These are phyloP conservation scores for Nylanderia fulva DNA, from an alignment of 1,140 invertebrate genomes.

Conservation along the genomic window DNA sequence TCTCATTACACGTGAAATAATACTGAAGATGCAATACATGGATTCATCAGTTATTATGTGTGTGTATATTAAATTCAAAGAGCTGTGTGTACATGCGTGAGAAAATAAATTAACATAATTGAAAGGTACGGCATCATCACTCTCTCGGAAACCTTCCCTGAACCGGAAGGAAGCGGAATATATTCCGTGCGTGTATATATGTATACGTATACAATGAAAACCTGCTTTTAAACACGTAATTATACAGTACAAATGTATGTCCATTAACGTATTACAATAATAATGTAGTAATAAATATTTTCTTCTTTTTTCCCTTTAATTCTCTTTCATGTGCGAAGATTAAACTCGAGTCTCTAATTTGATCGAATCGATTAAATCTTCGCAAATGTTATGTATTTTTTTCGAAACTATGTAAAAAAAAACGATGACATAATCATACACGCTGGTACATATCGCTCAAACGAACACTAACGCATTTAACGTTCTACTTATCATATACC, in stretches of 20 bases:
- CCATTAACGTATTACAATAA: constrained; percentile 77
- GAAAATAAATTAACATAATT: constrained; percentile 68
- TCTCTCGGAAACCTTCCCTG: background rate
- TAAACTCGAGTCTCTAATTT: constrained; percentile 13
- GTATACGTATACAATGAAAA: too few relatives aligned
- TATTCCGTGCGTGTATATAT: background rate
- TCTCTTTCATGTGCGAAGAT: constrained; percentile 69
- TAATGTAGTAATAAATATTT: constrained; percentile 76
- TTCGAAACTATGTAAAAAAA: constrained; percentile 11
- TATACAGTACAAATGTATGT: constrained; percentile 68
- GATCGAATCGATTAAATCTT: background rate
- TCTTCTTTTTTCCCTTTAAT: background rate
- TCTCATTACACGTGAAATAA: constrained; percentile 74
- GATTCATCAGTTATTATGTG: constrained; percentile 51
- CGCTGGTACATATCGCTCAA: constrained; percentile 37
- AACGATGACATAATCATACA: constrained; percentile 52
- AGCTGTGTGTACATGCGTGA: constrained; percentile 42
- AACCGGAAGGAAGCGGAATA: too few relatives aligned
- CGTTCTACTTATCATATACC: constrained; percentile 16
- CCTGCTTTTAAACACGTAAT: too few relatives aligned
- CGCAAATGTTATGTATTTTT: background rate
- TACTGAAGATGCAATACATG: constrained; percentile 77
- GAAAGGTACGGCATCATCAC: constrained; percentile 5
- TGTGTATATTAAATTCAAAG: constrained; percentile 53
- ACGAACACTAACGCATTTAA: background rate